Conservation (phyloP, 2,113 vertebrate species). For the Siniperca chuatsi region DNA sequence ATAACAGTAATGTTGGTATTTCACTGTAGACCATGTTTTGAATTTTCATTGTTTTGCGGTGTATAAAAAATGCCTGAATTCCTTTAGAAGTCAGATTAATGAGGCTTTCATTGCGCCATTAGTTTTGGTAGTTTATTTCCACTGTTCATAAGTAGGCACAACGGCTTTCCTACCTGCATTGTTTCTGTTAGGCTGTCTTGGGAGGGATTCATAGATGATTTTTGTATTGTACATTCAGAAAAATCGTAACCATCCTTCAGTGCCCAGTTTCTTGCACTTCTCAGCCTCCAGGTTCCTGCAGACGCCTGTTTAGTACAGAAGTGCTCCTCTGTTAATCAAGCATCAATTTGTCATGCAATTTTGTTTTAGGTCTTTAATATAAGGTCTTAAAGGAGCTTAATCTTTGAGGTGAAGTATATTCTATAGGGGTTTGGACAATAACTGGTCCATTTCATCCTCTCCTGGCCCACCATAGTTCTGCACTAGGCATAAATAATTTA, state of each 20-base stretch:
- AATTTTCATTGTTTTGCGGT: conserved; percentile 2
- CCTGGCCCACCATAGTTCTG: not conserved
- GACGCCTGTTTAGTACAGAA: conserved; percentile 10
- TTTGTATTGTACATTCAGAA: not conserved
- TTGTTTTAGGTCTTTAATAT: conserved; percentile 17
- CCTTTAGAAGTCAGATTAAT: conserved; percentile 39
- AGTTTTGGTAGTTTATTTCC: conserved; percentile 47
- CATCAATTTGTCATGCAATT: conserved; percentile 8
- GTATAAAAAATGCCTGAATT: not conserved
- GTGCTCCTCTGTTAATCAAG: not conserved
- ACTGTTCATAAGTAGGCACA: not conserved
- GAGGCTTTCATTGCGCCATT: conserved; percentile 44
- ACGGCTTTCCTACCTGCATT: conserved; percentile 1
- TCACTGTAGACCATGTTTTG: not conserved
- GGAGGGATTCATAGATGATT: not conserved
- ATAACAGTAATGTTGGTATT: conserved; percentile 16
- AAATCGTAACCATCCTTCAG: not conserved
- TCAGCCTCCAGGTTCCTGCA: conserved; percentile 5
- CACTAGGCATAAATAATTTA: conserved; percentile 15
- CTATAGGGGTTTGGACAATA: conserved; percentile 1
- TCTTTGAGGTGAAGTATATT: conserved; percentile 25
- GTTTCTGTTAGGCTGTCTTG: not conserved
- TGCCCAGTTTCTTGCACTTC: conserved; percentile 6
- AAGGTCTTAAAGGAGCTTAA: conserved; percentile 11
- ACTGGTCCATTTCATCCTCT: conserved; percentile 45